phyloP scores from a whole-genome alignment of 2,113 vertebrate genomes.

The Rousettus leschenaultii region DNA sequence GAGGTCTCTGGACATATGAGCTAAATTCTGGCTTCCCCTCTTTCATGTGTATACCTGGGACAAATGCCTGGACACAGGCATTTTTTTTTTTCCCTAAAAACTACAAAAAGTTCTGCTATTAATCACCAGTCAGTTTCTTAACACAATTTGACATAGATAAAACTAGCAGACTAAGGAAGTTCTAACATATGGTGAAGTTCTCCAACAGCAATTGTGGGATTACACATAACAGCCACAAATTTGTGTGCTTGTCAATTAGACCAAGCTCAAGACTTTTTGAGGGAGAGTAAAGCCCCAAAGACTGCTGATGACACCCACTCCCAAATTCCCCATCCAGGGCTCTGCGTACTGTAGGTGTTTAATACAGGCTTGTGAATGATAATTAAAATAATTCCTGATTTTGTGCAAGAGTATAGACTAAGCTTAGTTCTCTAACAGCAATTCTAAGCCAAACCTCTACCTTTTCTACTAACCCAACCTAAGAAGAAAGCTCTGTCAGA shows the following conservation, averaged over 20 bases:
- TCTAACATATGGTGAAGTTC: neutral
- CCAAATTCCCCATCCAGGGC: neutral
- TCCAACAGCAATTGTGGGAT: neutral
- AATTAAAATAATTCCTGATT: neutral
- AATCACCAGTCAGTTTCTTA: constrained; percentile 17
- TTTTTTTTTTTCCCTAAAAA: neutral
- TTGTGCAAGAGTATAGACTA: neutral
- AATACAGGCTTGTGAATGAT: neutral
- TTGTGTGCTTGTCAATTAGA: neutral
- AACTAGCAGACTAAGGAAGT: constrained; percentile 1
- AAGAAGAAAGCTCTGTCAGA: neutral
- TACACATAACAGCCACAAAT: neutral
- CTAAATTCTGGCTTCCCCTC: neutral
- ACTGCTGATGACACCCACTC: neutral
- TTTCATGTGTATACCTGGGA: neutral
- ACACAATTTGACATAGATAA: constrained; percentile 50
- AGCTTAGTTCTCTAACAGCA: neutral
- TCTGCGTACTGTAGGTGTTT: neutral
- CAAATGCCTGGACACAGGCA: neutral
- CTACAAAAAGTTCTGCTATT: constrained; percentile 15
- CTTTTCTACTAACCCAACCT: neutral
- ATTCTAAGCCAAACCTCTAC: neutral
- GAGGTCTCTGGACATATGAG: neutral
- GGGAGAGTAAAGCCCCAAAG: neutral
- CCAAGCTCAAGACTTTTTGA: neutral